Percentiles rank a stretch among this genome's conserved stretches.
These are phyloP conservation scores for Pycnomerus fuliginosus DNA, from an alignment of 2,888 invertebrate species.

Conservation along the genomic window DNA sequence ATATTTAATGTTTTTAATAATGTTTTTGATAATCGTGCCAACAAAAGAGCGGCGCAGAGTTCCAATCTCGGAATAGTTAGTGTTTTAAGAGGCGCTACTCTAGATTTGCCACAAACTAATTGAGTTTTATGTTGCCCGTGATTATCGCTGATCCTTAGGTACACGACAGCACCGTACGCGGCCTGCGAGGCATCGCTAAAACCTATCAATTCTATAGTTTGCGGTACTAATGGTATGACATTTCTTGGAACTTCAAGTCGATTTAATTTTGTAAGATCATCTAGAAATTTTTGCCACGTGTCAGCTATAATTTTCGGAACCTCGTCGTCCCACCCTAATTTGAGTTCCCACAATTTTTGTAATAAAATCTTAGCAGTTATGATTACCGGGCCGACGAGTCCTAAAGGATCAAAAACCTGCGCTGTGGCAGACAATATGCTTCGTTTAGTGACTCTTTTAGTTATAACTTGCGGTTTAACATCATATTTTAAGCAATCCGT, in stretches of 20 bases:
- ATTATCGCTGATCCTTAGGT: constrained; percentile 2
- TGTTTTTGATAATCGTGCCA: background rate
- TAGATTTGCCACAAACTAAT: constrained; percentile 5
- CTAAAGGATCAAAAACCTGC: constrained; percentile 8
- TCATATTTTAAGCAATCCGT: constrained; percentile 6
- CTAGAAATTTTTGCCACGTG: background rate
- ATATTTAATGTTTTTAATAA: too few species aligned
- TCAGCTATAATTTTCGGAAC: background rate
- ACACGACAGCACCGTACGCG: background rate
- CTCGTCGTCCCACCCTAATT: constrained; percentile 11
- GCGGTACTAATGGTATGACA: too few species aligned
- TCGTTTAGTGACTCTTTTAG: constrained; percentile 6
- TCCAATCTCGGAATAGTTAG: constrained; percentile 8
- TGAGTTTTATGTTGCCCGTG: background rate
- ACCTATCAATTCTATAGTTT: background rate
- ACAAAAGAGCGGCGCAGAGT: constrained; percentile 1
- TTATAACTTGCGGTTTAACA: background rate
- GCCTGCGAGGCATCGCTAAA: background rate
- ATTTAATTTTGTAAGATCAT: background rate
- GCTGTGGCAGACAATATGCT: constrained; percentile 2
- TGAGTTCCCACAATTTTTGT: constrained; percentile 5
- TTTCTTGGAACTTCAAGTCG: background rate
- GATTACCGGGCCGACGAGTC: constrained; percentile 3
- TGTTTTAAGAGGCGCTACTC: constrained; percentile 10
- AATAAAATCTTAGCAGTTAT: constrained; percentile 9